Evolutionary conservation across 2,113 vertebrate genomes (phyloP).

Genomic region (Ammodytes dubius): DNA sequence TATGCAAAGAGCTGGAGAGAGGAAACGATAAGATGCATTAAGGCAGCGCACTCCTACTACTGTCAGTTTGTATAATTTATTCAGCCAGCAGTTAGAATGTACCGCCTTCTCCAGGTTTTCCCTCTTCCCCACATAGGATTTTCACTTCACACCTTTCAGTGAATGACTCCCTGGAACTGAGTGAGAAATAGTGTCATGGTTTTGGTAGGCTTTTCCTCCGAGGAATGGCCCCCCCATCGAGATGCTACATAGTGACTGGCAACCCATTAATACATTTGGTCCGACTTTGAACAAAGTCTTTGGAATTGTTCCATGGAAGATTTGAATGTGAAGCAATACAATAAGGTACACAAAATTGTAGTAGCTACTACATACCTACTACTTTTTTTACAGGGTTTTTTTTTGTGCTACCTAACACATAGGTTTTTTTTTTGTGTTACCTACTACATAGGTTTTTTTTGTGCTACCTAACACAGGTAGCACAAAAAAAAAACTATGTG

Average conservation of each 20-base stretch:
- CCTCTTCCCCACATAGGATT: background rate
- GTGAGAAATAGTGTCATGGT: conserved; percentile 13
- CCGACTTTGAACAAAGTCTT: conserved; percentile 29
- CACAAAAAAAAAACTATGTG: too few species aligned
- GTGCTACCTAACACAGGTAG: too few species aligned
- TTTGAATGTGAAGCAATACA: conserved; percentile 5
- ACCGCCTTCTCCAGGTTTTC: background rate
- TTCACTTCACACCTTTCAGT: conserved; percentile 26
- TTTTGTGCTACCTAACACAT: too few species aligned
- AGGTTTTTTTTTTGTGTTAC: too few species aligned
- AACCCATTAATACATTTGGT: conserved; percentile 7
- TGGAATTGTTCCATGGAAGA: background rate
- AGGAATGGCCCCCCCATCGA: conserved; percentile 35
- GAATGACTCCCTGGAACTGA: conserved; percentile 26
- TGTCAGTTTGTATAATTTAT: conserved; percentile 32
- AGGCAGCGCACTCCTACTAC: background rate
- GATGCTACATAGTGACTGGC: conserved; percentile 33
- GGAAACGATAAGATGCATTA: conserved; percentile 13
- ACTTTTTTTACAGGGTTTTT: too few species aligned
- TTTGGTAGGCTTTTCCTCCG: conserved; percentile 3
- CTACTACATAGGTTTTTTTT: too few species aligned
- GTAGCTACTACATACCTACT: too few species aligned
- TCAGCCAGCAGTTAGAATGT: conserved; percentile 22
- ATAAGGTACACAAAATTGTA: too few species aligned
- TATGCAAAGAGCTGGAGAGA: conserved; percentile 15